A percentile compares a stretch with the other conserved stretches of the same genome.
phyloP scores from a whole-genome alignment of 2,113 vertebrate species.

The Pandion haliaetus region DNA sequence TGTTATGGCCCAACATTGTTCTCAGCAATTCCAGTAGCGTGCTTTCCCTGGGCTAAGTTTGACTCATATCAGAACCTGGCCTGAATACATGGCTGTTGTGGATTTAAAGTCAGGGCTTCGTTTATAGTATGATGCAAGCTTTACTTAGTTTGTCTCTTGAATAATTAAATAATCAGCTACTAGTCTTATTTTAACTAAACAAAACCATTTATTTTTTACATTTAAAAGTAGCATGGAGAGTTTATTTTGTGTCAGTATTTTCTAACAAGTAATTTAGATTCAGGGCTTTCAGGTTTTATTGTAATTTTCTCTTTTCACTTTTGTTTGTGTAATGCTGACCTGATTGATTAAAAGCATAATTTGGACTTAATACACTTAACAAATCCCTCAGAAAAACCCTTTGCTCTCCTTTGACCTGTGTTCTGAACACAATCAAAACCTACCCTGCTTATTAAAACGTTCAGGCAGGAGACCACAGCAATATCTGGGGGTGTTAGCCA shows the following conservation, averaged over 20 bases:
- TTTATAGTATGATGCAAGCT: not conserved
- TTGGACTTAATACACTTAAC: not conserved
- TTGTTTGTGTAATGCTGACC: not conserved
- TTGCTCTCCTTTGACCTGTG: not conserved
- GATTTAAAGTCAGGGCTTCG: not conserved
- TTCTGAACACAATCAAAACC: not conserved
- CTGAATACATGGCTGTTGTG: not conserved
- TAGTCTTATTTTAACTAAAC: not conserved
- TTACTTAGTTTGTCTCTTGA: not conserved
- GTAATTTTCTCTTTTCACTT: not conserved
- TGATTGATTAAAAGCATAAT: not conserved
- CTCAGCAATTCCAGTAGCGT: not conserved
- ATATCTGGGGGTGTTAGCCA: not conserved
- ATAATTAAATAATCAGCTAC: not conserved
- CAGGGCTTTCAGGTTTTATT: not conserved
- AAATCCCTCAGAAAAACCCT: not conserved
- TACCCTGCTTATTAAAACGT: not conserved
- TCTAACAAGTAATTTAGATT: not conserved
- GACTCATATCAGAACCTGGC: not conserved
- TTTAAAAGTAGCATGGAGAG: not conserved
- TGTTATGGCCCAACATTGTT: not conserved
- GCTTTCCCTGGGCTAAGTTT: not conserved
- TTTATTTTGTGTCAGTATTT: not conserved
- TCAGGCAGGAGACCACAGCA: not conserved
- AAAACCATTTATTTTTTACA: not conserved